Evolutionary conservation across 2,113 vertebrate species (phyloP).

Genomic region (Brevimyrus niger): DNA sequence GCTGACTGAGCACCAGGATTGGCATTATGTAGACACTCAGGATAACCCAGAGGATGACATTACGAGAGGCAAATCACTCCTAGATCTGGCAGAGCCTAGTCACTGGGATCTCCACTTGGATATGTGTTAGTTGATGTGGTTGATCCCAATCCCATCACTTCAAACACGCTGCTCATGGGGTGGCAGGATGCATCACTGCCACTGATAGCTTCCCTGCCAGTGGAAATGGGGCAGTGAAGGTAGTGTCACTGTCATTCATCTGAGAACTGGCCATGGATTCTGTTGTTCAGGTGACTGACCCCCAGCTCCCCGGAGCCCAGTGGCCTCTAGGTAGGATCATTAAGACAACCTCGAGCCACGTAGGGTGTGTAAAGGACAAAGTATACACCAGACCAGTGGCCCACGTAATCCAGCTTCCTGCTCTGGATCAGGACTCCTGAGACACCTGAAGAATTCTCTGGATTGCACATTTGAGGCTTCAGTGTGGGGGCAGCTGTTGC

Average conservation of each 20-base stretch:
- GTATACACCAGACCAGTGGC: neutral
- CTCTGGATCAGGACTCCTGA: neutral
- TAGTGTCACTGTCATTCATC: neutral
- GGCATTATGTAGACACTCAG: no score
- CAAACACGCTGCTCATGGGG: neutral
- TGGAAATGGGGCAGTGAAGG: neutral
- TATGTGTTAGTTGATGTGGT: neutral
- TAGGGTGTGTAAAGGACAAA: neutral
- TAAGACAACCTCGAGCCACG: neutral
- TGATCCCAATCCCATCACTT: neutral
- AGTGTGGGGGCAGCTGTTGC: neutral
- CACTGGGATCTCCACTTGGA: no score
- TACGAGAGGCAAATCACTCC: no score
- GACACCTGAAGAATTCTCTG: neutral
- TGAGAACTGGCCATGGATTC: neutral
- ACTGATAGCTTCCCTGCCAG: neutral
- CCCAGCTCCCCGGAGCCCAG: neutral
- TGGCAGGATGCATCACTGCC: neutral
- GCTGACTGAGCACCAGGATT: no score
- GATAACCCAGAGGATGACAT: no score
- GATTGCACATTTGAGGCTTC: neutral
- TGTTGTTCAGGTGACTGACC: neutral
- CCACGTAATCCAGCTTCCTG: neutral
- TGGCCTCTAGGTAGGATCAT: neutral
- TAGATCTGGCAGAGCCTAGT: no score